phyloP scores from a whole-genome alignment of 2,888 invertebrate species.

The Campoplex nolae region DNA sequence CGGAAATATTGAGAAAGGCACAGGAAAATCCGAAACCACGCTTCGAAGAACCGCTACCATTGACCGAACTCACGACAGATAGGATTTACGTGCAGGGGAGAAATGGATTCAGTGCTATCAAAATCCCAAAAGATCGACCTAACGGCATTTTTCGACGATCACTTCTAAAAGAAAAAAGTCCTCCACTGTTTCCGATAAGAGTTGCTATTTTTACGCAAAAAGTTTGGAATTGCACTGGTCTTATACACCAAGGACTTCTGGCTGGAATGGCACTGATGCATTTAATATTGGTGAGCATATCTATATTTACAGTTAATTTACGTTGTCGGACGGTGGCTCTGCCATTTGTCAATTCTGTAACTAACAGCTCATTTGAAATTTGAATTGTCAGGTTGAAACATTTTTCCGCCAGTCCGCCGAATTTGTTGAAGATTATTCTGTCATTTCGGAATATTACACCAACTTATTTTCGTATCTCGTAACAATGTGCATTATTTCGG shows the following conservation, averaged over 20 bases:
- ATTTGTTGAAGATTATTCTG: constrained; percentile 75
- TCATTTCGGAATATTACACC: constrained; percentile 78
- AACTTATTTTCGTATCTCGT: constrained; percentile 79
- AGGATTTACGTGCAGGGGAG: constrained; percentile 82
- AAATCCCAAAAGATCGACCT: constrained; percentile 72
- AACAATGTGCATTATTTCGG: constrained; percentile 77
- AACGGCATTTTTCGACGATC: constrained; percentile 46
- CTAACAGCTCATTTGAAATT: constrained; percentile 11
- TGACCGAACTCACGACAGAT: constrained; percentile 79
- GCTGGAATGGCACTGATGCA: constrained; percentile 82
- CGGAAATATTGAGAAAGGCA: constrained; percentile 79
- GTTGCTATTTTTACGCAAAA: constrained; percentile 81
- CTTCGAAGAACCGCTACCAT: constrained; percentile 77
- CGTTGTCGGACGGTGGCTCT: not conserved
- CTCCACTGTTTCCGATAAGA: constrained; percentile 75
- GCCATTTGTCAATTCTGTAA: not conserved
- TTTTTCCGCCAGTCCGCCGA: constrained; percentile 75
- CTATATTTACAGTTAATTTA: not conserved
- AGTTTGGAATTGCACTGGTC: constrained; percentile 77
- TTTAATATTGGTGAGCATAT: constrained; percentile 77
- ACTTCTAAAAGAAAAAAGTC: constrained; percentile 16
- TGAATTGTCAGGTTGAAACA: constrained; percentile 76
- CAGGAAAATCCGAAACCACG: constrained; percentile 76
- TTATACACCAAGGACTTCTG: constrained; percentile 81
- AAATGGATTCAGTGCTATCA: constrained; percentile 81